These are phyloP conservation scores for Ciconia maguari DNA, from an alignment of 2,113 vertebrate genomes.

Conservation along the genomic window DNA sequence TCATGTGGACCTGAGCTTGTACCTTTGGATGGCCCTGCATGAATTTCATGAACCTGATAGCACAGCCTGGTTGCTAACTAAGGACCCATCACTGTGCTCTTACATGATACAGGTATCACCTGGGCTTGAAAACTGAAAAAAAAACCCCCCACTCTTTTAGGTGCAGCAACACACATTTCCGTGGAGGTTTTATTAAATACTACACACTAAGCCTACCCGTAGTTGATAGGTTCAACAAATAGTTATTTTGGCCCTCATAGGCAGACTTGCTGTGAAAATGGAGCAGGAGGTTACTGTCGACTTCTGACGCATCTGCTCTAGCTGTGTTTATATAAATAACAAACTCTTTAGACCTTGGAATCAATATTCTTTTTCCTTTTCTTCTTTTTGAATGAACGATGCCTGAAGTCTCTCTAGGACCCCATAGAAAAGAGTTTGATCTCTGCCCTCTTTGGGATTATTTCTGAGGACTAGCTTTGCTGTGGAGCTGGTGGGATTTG, in stretches of 20 bases:
- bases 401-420: background rate
- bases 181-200: background rate
- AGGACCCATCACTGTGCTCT: background rate
- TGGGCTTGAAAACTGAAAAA: background rate
- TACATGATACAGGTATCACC: accelerated
- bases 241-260: background rate
- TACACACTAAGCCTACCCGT: background rate
- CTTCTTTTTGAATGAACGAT: background rate
- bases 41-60: background rate
- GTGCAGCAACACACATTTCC: background rate
- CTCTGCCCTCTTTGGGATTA: background rate
- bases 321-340: background rate
- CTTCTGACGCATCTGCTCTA: background rate
- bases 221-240: background rate
- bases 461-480: background rate
- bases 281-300: background rate
- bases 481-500: background rate
- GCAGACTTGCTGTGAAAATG: background rate
- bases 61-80: background rate
- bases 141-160: background rate
- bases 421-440: background rate
- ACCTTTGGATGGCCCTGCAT: background rate
- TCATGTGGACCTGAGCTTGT: background rate
- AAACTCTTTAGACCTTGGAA: background rate
- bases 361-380: background rate